phyloP scores from a whole-genome alignment of 2,888 invertebrate species.

The Marronus borbonicus region DNA sequence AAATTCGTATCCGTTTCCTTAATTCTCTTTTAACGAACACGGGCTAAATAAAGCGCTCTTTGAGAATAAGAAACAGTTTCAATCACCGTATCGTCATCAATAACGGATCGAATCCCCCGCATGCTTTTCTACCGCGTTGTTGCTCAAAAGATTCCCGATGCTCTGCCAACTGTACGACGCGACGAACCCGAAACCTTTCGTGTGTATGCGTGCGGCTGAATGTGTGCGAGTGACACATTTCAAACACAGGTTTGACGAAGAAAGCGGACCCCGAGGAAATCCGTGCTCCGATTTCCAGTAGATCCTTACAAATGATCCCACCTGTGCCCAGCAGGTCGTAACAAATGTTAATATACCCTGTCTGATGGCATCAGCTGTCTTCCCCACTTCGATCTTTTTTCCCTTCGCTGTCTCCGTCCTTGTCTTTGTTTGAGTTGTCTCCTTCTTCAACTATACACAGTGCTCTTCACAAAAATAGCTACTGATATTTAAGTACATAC shows the following conservation, averaged over 20 bases:
- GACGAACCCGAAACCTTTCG: slow-evolving; percentile 27
- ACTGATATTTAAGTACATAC: no score
- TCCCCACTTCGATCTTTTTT: slow-evolving; percentile 49
- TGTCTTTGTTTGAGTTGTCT: background rate
- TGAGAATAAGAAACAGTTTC: background rate
- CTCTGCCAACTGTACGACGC: background rate
- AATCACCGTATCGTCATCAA: background rate
- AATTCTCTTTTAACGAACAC: no score
- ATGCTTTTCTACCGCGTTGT: background rate
- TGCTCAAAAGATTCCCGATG: slow-evolving; percentile 1
- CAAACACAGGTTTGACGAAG: slow-evolving; percentile 52
- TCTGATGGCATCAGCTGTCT: slow-evolving; percentile 60
- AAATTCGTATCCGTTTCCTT: no score
- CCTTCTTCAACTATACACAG: background rate
- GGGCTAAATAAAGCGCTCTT: no score
- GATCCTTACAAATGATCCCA: slow-evolving; percentile 64
- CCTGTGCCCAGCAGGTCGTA: slow-evolving; percentile 67
- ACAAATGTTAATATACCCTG: slow-evolving; percentile 63
- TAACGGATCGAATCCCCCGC: background rate
- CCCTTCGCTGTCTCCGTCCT: slow-evolving; percentile 9
- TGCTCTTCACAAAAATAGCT: background rate
- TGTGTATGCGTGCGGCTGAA: slow-evolving; percentile 53
- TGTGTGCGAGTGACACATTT: slow-evolving; percentile 56
- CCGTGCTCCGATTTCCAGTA: slow-evolving; percentile 59
- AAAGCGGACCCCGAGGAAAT: slow-evolving; percentile 57